A percentile compares a stretch with the other conserved stretches of the same genome.
phyloP scores from a whole-genome alignment of 92 coral and sea anemone genomes.

The Galaxea fascicularis region DNA sequence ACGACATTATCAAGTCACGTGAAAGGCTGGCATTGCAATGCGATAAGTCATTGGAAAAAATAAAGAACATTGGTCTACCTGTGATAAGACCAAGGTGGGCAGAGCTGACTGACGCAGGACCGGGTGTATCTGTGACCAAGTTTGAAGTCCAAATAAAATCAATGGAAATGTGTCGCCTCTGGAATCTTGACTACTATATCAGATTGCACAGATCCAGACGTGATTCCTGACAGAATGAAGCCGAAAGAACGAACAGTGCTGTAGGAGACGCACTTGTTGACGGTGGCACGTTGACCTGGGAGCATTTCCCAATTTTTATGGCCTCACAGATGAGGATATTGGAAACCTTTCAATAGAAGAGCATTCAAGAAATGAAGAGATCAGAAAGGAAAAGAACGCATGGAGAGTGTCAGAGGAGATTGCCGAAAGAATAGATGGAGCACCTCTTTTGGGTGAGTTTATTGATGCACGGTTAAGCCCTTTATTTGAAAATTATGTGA shows the following conservation, averaged over 20 bases:
- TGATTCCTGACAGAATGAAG: conserved; percentile 22
- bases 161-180: conserved; percentile 15
- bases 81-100: conserved; percentile 24
- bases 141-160: conserved; percentile 20
- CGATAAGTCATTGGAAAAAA: not conserved
- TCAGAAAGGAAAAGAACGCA: conserved; percentile 39
- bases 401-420: conserved; percentile 48
- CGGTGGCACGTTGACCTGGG: conserved; percentile 44
- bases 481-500: not conserved
- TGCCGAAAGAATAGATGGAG: conserved; percentile 39
- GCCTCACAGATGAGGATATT: conserved; percentile 27
- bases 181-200: conserved; percentile 10
- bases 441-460: conserved; percentile 35
- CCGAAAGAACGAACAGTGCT: conserved; percentile 44
- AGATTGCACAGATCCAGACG: conserved; percentile 41
- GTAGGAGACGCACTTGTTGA: conserved; percentile 33
- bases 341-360: not conserved
- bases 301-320: conserved; percentile 22
- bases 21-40: not conserved
- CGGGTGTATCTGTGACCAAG: conserved; percentile 38
- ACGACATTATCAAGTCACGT: not conserved
- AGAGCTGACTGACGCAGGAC: conserved; percentile 50
- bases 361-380: conserved; percentile 15
- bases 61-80: conserved; percentile 28
- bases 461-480: conserved; percentile 16